Evolutionary conservation across 53 echinoderm and acorn worm genomes (phyloP), one percentile per base, ranked within the genome.

Genomic region (Apostichopus leukothele): DNA sequence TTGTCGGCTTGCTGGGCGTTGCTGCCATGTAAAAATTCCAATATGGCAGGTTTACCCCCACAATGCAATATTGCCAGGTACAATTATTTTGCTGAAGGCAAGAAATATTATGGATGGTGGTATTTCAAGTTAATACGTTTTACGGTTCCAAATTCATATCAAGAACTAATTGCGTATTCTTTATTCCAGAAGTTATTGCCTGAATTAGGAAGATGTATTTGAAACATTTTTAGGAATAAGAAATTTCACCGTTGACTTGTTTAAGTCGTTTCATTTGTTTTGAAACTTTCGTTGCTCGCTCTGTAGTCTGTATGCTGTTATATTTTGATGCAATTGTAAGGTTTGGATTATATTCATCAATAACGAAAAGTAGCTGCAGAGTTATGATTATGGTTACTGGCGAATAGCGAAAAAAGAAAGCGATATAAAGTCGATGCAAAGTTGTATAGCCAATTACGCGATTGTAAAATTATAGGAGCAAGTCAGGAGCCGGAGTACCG

Each of bases 21-120:
- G 75, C 88, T 87, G 74, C 66, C 85, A 67, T 87, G 52, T 52
- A 74, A 87, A 87, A 87, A 87, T 87, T 87, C 88, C 88, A 87
- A 87, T 87, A 87, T 87, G 88, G 88, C 88, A 87, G 88, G 52
- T 63, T 86, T 85, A 23, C 21, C 75, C 88, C 75, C 75, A 87
- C 88, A 74, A 74, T 75, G 88, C 74, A 87, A 60, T 67, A 66
- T 85, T 85, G 85, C 85, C 85, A 85, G 85, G 57, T 85, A 66
- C 7, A 81, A 54, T 39, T 39, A 81, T n/a, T 71, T 18, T 19
- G 7, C 75, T 18, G 20, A 76, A 3, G 16, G 50, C 26, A 14
- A 3, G 11, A n/a, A 51, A n/a, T 13, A 6, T 27, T 26, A 76
- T 25, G 16, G 16, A 13, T 12, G 11, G 25, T 39, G 6, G 26